These are phyloP conservation scores for Lithophane socia DNA, from an alignment of 2,888 invertebrate species.

Conservation along the genomic window DNA sequence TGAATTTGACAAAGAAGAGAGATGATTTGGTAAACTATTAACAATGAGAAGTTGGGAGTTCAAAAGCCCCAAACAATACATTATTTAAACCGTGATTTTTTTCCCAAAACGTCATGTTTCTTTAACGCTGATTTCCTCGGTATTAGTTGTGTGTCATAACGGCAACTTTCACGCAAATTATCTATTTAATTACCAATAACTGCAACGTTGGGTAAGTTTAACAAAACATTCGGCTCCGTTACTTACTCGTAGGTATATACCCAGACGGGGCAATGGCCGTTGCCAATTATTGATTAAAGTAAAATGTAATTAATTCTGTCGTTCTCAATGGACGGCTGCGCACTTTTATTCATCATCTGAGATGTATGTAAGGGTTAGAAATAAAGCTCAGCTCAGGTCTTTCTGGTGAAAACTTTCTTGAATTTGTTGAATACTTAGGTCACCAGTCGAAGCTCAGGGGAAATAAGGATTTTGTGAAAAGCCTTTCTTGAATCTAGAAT, in stretches of 20 bases:
- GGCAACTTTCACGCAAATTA: conserved; percentile 58
- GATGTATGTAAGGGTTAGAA: background rate
- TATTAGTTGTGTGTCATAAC: conserved; percentile 52
- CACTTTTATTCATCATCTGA: background rate
- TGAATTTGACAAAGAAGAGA: background rate
- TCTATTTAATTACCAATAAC: conserved; percentile 59
- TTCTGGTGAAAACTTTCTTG: background rate
- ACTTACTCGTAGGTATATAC: conserved; percentile 14
- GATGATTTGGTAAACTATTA: background rate
- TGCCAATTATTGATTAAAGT: conserved; percentile 24
- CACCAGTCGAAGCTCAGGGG: background rate
- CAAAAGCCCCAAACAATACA: background rate
- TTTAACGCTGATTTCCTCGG: conserved; percentile 17
- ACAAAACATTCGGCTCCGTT: conserved; percentile 41
- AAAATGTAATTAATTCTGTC: conserved; percentile 36
- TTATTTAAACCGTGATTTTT: conserved; percentile 17
- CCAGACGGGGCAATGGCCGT: conserved; percentile 37
- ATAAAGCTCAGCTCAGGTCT: background rate
- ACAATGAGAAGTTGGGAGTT: background rate
- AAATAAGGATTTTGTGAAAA: background rate
- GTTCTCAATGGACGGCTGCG: background rate
- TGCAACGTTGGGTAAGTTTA: conserved; percentile 57
- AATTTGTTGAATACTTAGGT: background rate
- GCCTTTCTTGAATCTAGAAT: background rate
- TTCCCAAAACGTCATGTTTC: conserved; percentile 34